Evolutionary conservation across 2,888 invertebrate species (phyloP).

Genomic region (Tipula vernalis): DNA sequence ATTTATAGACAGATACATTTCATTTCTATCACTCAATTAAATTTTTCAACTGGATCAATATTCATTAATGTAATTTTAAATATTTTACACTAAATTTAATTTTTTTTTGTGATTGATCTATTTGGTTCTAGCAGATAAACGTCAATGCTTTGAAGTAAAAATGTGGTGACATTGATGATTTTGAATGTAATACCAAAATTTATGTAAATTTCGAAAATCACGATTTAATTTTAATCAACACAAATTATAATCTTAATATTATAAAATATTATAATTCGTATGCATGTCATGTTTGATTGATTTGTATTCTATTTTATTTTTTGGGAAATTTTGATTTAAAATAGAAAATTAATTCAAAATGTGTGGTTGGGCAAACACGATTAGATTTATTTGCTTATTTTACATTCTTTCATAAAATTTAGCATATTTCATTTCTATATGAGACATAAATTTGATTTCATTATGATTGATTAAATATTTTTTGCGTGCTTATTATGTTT

Average conservation of each 20-base stretch:
- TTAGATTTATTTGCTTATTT: no score
- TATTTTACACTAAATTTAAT: not conserved
- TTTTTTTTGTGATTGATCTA: not conserved
- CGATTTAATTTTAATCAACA: not conserved
- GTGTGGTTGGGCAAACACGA: not conserved
- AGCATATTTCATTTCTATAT: not conserved
- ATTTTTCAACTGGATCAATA: not conserved
- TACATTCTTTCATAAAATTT: not conserved
- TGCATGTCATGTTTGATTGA: not conserved
- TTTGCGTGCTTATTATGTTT: not conserved
- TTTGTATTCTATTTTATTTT: not conserved
- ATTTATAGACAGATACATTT: not conserved
- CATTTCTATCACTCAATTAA: not conserved
- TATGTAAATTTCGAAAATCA: not conserved
- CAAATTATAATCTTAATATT: not conserved
- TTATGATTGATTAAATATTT: not conserved
- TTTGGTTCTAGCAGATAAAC: not conserved
- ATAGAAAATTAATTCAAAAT: not conserved
- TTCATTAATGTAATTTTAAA: not conserved
- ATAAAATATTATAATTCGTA: not conserved
- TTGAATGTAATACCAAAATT: not conserved
- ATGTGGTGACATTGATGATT: not conserved
- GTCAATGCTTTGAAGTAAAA: not conserved
- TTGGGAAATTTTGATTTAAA: not conserved
- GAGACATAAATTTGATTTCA: not conserved